Evolutionary conservation across 2,113 vertebrate genomes (phyloP).

Genomic region (Heteronetta atricapilla): DNA sequence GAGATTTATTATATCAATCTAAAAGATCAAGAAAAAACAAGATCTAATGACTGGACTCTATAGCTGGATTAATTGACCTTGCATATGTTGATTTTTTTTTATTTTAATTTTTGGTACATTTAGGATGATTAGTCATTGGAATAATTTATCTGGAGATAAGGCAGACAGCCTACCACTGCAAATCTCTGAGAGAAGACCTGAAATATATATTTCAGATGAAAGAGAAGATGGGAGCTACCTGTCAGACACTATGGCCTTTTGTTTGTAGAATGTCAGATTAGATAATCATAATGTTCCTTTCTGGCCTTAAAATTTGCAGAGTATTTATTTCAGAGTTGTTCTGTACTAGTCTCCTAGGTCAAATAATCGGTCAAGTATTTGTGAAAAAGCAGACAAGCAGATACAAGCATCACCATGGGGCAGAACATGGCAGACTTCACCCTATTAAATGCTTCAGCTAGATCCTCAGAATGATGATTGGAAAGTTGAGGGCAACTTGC

Average conservation of each 20-base stretch:
- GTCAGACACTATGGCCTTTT: not conserved
- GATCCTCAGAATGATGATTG: not conserved
- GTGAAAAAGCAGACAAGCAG: not conserved
- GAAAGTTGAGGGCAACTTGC: not conserved
- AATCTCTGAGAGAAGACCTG: not conserved
- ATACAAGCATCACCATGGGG: not conserved
- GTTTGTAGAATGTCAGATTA: not conserved
- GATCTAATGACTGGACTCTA: constrained; percentile 5
- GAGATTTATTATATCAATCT: constrained; percentile 52
- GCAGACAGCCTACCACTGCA: not conserved
- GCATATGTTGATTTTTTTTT: not conserved
- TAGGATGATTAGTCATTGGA: constrained; percentile 15
- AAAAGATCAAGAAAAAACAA: constrained; percentile 23
- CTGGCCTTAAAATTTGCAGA: not conserved
- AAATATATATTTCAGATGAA: not conserved
- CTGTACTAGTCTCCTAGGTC: not conserved
- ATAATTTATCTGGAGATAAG: not conserved
- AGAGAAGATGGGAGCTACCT: not conserved
- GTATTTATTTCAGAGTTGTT: not conserved
- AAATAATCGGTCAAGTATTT: not conserved
- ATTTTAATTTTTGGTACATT: not conserved
- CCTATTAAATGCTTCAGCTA: not conserved
- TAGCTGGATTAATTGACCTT: constrained; percentile 30
- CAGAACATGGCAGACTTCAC: not conserved
- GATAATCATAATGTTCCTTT: not conserved